Conservation (phyloP, 2,888 invertebrate species). For the Phlogophora meticulosa region DNA sequence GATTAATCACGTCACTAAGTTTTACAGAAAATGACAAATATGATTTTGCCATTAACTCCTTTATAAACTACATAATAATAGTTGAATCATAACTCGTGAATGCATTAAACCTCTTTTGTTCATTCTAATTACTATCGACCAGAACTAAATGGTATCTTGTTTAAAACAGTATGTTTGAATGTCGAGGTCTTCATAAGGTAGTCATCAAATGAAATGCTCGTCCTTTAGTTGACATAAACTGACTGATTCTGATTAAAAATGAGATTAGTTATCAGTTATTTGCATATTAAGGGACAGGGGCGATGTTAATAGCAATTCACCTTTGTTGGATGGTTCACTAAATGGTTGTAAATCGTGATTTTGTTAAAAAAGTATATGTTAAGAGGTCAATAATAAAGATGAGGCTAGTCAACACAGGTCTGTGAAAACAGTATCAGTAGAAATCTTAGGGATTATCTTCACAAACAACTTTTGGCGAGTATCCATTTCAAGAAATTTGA, state of each 20-base stretch:
- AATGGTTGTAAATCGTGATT: not conserved
- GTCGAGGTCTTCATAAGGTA: conserved; percentile 52
- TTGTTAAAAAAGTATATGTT: too few relatives aligned
- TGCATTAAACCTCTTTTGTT: conserved; percentile 61
- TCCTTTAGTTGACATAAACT: conserved; percentile 72
- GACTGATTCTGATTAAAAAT: conserved; percentile 74
- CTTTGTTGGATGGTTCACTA: conserved; percentile 23
- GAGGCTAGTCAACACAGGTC: too few relatives aligned
- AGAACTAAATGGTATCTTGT: conserved; percentile 21
- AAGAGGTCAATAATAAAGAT: too few relatives aligned
- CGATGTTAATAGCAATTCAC: conserved; percentile 49
- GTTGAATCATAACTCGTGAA: conserved; percentile 43
- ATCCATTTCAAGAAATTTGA: conserved; percentile 26
- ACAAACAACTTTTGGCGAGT: not conserved
- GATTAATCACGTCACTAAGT: too few relatives aligned
- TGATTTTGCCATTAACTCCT: conserved; percentile 10
- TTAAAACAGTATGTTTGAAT: not conserved
- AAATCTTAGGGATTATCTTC: not conserved
- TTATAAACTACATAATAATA: not conserved
- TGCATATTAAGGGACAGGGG: conserved; percentile 67
- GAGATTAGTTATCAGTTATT: conserved; percentile 72
- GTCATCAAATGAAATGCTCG: conserved; percentile 67
- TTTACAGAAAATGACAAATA: too few relatives aligned
- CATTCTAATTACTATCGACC: conserved; percentile 61
- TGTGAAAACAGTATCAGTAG: not conserved